Evolutionary conservation across 2,888 invertebrate genomes (phyloP).

Genomic region (Crocallis elinguaria): DNA sequence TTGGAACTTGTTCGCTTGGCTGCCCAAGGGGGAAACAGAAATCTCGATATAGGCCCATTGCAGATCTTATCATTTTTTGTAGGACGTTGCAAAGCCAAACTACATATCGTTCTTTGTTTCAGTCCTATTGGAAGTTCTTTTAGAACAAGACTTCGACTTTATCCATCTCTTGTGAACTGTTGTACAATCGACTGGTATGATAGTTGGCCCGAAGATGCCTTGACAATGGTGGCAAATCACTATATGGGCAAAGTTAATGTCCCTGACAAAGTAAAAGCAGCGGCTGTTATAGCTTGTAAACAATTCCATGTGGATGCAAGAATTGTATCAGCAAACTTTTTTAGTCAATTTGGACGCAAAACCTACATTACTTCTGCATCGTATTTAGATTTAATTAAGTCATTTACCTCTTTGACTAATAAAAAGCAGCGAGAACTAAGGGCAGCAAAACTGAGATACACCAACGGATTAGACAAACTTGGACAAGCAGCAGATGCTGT

Average conservation of each 20-base stretch:
- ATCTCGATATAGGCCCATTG: slow-evolving; percentile 92
- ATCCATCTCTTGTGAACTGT: slow-evolving; percentile 94
- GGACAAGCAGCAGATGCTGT: slow-evolving; percentile 91
- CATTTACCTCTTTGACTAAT: slow-evolving; percentile 89
- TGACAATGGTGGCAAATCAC: slow-evolving; percentile 91
- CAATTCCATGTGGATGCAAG: slow-evolving; percentile 94
- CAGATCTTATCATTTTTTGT: slow-evolving; percentile 90
- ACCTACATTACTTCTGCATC: slow-evolving; percentile 95
- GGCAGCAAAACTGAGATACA: slow-evolving; percentile 90
- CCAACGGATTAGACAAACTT: slow-evolving; percentile 91
- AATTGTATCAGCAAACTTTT: slow-evolving; percentile 86
- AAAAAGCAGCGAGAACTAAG: slow-evolving; percentile 90
- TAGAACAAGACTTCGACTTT: slow-evolving; percentile 89
- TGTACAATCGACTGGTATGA: slow-evolving; percentile 96
- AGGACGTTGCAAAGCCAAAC: slow-evolving; percentile 90
- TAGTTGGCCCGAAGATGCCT: slow-evolving; percentile 94
- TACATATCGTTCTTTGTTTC: slow-evolving; percentile 93
- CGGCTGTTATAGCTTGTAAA: slow-evolving; percentile 91
- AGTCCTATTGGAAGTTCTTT: slow-evolving; percentile 94
- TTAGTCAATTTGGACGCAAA: slow-evolving; percentile 86
- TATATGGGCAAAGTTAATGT: slow-evolving; percentile 91
- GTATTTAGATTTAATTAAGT: slow-evolving; percentile 91
- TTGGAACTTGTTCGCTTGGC: slow-evolving; percentile 89
- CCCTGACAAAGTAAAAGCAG: slow-evolving; percentile 86
- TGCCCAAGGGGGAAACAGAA: slow-evolving; percentile 90